Conservation (phyloP, 2,888 invertebrate species). For the Flexamia atlantica region DNA sequence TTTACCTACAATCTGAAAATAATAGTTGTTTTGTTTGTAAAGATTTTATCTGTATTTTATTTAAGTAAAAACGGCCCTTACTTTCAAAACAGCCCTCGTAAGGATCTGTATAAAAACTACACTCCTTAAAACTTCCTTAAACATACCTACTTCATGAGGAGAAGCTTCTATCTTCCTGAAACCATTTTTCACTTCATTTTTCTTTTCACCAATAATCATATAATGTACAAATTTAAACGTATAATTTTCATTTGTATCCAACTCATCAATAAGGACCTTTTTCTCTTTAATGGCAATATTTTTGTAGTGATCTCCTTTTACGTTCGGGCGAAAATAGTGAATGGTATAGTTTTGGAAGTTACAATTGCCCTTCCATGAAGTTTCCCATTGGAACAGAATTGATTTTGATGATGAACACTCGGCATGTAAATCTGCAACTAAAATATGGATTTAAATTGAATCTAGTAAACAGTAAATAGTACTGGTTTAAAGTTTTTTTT, state of each 20-base stretch:
- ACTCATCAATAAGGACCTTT: neutral
- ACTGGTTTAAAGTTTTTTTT: no score
- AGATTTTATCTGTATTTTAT: no score
- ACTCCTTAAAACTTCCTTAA: neutral
- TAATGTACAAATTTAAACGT: neutral
- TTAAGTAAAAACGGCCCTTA: no score
- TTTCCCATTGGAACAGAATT: neutral
- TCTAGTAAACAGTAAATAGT: no score
- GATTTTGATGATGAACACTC: conserved; percentile 14
- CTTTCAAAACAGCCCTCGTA: no score
- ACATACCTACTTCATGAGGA: neutral
- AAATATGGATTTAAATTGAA: neutral
- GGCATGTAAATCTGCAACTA: conserved; percentile 8
- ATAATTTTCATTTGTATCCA: neutral
- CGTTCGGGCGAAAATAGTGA: neutral
- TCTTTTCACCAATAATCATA: neutral
- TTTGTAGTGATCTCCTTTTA: neutral
- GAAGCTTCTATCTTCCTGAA: neutral
- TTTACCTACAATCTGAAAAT: no score
- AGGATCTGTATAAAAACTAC: no score
- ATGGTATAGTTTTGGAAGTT: neutral
- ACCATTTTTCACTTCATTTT: neutral
- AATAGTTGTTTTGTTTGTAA: no score
- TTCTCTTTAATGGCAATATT: neutral
- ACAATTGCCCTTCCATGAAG: neutral